Evolutionary conservation across 2,888 invertebrate genomes (phyloP).

Genomic region (Exocentrus adspersus): DNA sequence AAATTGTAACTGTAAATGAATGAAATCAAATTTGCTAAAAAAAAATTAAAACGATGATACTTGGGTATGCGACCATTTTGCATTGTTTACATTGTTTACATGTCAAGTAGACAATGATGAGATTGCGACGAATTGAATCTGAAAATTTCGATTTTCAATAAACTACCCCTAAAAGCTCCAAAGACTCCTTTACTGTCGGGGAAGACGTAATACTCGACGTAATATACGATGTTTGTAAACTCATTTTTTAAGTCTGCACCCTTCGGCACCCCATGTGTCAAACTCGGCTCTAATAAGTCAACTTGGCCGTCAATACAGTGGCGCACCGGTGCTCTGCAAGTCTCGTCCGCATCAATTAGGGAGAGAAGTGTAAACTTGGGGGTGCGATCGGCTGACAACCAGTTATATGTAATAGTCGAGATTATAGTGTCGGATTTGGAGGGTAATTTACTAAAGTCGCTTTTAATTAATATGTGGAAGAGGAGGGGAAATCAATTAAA

Average conservation of each 20-base stretch:
- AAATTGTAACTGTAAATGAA: too few relatives aligned
- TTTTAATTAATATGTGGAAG: conserved; percentile 40
- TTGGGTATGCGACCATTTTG: too few relatives aligned
- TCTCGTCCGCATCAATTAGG: conserved; percentile 41
- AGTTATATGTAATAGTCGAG: conserved; percentile 41
- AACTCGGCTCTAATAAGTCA: conserved; percentile 62
- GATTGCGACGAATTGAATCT: too few relatives aligned
- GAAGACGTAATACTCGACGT: conserved; percentile 22
- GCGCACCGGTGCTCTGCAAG: conserved; percentile 51
- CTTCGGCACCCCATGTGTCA: conserved; percentile 63
- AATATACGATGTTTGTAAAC: conserved; percentile 55
- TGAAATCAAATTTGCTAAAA: too few relatives aligned
- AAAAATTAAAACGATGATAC: too few relatives aligned
- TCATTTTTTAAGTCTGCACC: conserved; percentile 60
- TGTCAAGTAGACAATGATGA: too few relatives aligned
- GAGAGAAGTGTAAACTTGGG: conserved; percentile 29
- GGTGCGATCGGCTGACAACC: conserved; percentile 32
- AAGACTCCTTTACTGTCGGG: too few relatives aligned
- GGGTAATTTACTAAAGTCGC: conserved; percentile 38
- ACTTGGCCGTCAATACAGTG: conserved; percentile 54
- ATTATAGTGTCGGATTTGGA: conserved; percentile 42
- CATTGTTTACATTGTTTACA: too few relatives aligned
- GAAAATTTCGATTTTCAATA: too few relatives aligned
- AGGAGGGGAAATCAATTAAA: conserved; percentile 28
- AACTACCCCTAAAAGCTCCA: too few relatives aligned